Percentiles rank a stretch among this genome's conserved stretches.
These are phyloP conservation scores for Ischnura elegans DNA, from an alignment of 2,888 invertebrate species.

Conservation along the genomic window DNA sequence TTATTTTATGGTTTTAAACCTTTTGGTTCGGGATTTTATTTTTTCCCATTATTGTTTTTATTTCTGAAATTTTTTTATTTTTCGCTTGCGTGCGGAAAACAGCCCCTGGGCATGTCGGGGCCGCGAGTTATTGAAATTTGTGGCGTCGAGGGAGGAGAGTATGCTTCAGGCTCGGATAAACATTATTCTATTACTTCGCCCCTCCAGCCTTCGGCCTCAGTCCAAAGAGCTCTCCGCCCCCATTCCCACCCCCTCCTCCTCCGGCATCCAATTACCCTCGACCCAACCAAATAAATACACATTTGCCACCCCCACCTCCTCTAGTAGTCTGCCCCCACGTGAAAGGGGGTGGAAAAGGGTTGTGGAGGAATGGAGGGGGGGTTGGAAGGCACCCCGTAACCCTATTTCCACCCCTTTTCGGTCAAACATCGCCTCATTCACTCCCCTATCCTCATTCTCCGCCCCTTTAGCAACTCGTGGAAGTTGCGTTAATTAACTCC, in stretches of 20 bases:
- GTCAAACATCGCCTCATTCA: neutral
- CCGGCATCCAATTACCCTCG: conserved; percentile 17
- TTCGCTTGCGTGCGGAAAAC: neutral
- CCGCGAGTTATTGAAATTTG: neutral
- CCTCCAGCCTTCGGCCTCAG: neutral
- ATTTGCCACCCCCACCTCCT: neutral
- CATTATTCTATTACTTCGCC: neutral
- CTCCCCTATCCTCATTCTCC: neutral
- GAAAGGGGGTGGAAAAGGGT: neutral
- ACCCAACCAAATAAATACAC: conserved; percentile 8
- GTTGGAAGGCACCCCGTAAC: neutral
- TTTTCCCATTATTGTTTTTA: neutral
- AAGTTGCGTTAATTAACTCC: conserved; percentile 66
- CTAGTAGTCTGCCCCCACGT: neutral
- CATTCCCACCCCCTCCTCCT: neutral
- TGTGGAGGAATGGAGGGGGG: neutral
- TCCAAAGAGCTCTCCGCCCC: neutral
- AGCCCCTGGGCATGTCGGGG: neutral
- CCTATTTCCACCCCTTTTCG: neutral
- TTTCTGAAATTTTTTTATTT: too few species aligned
- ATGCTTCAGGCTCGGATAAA: neutral
- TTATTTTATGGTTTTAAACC: neutral
- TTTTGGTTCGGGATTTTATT: neutral
- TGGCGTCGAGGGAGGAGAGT: neutral
- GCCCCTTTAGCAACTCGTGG: conserved; percentile 59